Evolutionary conservation across 2,797 vertebrate species (phyloP).

Genomic region (Bucorvus abyssinicus): DNA sequence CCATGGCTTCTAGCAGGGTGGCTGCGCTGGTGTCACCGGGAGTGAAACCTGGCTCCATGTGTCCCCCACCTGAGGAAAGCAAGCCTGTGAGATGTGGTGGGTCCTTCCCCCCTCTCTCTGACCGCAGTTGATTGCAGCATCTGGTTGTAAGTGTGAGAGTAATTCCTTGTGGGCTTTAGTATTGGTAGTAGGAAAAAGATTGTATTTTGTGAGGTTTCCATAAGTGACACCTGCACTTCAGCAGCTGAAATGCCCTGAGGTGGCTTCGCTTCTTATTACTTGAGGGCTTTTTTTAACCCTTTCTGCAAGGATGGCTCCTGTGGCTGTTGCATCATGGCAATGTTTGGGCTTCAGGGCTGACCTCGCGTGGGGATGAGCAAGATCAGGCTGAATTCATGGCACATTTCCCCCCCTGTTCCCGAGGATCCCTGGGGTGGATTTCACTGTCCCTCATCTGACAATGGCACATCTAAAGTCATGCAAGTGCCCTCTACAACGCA

Average conservation of each 20-base stretch:
- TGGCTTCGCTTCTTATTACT: neutral
- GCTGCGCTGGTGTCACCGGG: neutral
- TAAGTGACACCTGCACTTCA: conserved; percentile 62
- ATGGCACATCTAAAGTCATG: neutral
- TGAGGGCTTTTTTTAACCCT: conserved; percentile 32
- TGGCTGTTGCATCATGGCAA: neutral
- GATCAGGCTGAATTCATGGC: neutral
- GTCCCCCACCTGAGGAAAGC: neutral
- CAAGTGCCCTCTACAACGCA: neutral
- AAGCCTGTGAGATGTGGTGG: neutral
- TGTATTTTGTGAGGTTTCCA: neutral
- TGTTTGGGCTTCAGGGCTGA: neutral
- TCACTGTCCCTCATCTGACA: neutral
- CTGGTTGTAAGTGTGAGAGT: conserved; percentile 63
- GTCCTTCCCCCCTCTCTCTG: neutral
- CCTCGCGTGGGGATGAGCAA: neutral
- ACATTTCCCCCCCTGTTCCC: neutral
- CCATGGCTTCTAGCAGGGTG: accelerated
- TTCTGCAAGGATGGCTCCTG: neutral
- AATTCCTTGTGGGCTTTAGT: conserved; percentile 36
- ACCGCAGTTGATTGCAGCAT: neutral
- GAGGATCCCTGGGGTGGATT: neutral
- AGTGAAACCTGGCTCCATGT: accelerated
- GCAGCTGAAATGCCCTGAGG: conserved; percentile 28
- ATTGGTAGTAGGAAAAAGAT: conserved; percentile 3